These are phyloP conservation scores for Neoniphon sammara DNA, from an alignment of 2,797 vertebrate species.

Conservation along the genomic window DNA sequence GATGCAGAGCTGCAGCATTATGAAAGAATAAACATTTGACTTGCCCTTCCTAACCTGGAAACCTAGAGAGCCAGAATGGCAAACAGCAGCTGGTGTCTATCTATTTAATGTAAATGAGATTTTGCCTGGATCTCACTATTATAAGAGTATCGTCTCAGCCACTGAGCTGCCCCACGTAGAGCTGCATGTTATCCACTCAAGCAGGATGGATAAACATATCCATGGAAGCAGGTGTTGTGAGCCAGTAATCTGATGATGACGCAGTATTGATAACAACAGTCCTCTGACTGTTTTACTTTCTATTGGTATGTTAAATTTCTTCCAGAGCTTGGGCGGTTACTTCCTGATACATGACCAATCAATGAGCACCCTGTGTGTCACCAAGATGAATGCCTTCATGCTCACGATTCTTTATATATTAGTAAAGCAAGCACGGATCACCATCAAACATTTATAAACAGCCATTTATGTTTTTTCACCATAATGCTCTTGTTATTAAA, in stretches of 20 bases:
- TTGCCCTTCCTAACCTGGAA: background rate
- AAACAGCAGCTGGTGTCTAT: constrained; percentile 19
- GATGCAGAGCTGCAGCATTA: constrained; percentile 30
- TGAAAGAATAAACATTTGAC: constrained; percentile 33
- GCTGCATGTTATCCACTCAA: constrained; percentile 13
- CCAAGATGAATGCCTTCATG: background rate
- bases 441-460: background rate
- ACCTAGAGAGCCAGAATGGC: constrained; percentile 11
- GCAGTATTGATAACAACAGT: background rate
- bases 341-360: constrained; percentile 6
- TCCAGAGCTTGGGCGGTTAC: background rate
- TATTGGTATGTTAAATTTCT: background rate
- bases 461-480: background rate
- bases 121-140: constrained; percentile 17
- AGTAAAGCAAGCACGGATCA: no score
- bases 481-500: background rate
- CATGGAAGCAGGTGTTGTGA: background rate
- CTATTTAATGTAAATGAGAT: constrained; percentile 11
- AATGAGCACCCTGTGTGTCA: background rate
- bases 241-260: background rate
- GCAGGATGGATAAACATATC: no score
- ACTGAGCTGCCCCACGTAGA: constrained; percentile 19
- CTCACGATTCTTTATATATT: background rate
- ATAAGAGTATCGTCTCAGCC: constrained; percentile 19
- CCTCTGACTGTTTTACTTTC: background rate